phyloP scores from a whole-genome alignment of 2,888 invertebrate species.

The Antheraea assamensis region DNA sequence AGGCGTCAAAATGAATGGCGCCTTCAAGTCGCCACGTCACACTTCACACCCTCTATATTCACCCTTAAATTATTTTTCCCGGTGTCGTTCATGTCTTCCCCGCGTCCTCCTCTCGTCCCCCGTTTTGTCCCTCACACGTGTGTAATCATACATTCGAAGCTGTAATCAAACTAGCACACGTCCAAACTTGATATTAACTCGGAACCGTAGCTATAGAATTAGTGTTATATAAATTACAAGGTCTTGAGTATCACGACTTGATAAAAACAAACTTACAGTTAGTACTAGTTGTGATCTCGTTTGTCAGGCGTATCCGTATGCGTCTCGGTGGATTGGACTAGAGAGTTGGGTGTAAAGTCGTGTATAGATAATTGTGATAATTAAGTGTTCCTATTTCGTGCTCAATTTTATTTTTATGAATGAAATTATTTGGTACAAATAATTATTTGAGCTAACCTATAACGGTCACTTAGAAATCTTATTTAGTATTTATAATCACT shows the following conservation, averaged over 20 bases:
- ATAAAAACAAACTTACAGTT: too few species aligned
- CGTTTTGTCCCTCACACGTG: neutral
- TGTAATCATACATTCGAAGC: neutral
- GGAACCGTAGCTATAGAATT: neutral
- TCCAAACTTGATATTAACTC: slow-evolving; percentile 8
- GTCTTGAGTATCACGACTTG: neutral
- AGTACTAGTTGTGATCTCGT: too few species aligned
- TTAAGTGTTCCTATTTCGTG: too few species aligned
- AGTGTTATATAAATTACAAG: neutral
- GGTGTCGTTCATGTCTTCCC: neutral
- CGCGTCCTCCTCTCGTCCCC: neutral
- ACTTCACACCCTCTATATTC: neutral
- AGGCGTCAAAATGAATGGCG: neutral
- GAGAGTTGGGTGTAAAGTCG: too few species aligned
- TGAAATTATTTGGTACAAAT: too few species aligned
- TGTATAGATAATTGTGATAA: too few species aligned
- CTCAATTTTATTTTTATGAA: too few species aligned
- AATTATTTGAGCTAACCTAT: too few species aligned
- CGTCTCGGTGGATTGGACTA: too few species aligned
- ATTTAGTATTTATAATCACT: too few species aligned
- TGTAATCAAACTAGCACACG: slow-evolving; percentile 5
- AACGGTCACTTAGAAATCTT: too few species aligned
- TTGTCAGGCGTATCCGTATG: too few species aligned
- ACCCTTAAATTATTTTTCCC: neutral
- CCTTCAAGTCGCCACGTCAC: slow-evolving; percentile 2